Evolutionary conservation across 2,797 vertebrate genomes (phyloP).

Genomic region (Lates japonicus): DNA sequence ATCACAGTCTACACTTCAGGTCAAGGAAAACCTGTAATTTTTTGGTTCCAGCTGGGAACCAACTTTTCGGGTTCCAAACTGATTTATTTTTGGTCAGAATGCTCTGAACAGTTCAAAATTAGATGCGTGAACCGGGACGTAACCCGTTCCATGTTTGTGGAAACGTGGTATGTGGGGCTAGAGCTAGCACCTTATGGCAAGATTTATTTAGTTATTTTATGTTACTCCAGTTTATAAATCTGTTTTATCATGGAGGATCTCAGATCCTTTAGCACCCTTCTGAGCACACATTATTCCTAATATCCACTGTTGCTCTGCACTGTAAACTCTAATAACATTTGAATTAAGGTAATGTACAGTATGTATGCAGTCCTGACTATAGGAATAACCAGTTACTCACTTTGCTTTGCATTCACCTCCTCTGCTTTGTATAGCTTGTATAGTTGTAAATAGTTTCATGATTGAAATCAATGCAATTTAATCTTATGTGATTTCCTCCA

Average conservation of each 20-base stretch:
- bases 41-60: too few relatives aligned
- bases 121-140: too few relatives aligned
- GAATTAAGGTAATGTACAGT: constrained; percentile 33
- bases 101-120: too few relatives aligned
- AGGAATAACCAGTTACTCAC: constrained; percentile 19
- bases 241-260: constrained; percentile 15
- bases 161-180: background rate
- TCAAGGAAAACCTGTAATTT: too few relatives aligned
- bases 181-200: background rate
- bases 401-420: constrained; percentile 27
- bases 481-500: constrained; percentile 19
- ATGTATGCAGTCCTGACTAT: constrained; percentile 24
- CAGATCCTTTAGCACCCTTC: background rate
- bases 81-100: too few relatives aligned
- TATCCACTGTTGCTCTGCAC: constrained; percentile 2
- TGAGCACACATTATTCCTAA: background rate
- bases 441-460: constrained; percentile 67
- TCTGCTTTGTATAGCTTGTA: constrained; percentile 57
- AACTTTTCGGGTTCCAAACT: too few relatives aligned
- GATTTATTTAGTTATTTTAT: background rate
- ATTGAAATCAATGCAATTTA: constrained; percentile 43
- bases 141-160: too few relatives aligned
- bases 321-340: constrained; percentile 35
- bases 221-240: constrained; percentile 4
- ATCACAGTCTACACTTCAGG: too few relatives aligned